Base-by-base conservation (phyloP, 2,888 invertebrate genomes). In the Argyresthia albistria region DNA sequence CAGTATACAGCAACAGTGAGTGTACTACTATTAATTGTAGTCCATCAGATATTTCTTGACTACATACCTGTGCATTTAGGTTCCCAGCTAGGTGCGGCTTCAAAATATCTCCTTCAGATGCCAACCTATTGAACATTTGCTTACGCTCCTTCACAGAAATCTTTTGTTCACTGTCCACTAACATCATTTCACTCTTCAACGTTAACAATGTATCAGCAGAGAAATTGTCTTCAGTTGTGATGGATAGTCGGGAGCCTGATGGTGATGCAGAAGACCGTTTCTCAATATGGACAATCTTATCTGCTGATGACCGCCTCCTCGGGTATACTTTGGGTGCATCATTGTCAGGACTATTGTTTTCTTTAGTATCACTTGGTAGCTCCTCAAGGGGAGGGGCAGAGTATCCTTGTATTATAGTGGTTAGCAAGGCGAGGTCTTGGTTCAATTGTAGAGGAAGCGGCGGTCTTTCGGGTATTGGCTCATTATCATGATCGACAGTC, bases 121-220 rank as follows among this genome's bases (percentile, higher is more conserved):
- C 96, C 90, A 97, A 92, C 61, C 95, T 91, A 77, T 98, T 97
- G 74, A 97, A 96, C 83, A 96, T 96, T 82, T 95, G 94, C 67
- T 95, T 96, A 56, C 96, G 90, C 76, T 98, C 97, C 71, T 95
- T 96, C 9, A 98, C 97, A 65, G 96, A 97, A 58, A 97, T 91
- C 65, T 92, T 89, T 62, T 91, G 90, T 63, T 91, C 91, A 56
- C 80, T 86, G 25, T 87, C 88, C 15, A 77, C 60, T 25, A 84
- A 58, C 77, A 80, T 78, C 48, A 77, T 75, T 47, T 84, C 86
- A 67, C 84, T 84, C 46, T 67, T 67, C 9, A 84, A 80, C n/a
- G 76, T 63, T 46, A 75, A 58, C 48, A 61, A 53, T 1, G 63
- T 54, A 46, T 70, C 76, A 54, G 62, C 67, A 16, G 65, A 56